Conservation (phyloP, 2,797 vertebrate genomes). For the Malurus splendens region DNA sequence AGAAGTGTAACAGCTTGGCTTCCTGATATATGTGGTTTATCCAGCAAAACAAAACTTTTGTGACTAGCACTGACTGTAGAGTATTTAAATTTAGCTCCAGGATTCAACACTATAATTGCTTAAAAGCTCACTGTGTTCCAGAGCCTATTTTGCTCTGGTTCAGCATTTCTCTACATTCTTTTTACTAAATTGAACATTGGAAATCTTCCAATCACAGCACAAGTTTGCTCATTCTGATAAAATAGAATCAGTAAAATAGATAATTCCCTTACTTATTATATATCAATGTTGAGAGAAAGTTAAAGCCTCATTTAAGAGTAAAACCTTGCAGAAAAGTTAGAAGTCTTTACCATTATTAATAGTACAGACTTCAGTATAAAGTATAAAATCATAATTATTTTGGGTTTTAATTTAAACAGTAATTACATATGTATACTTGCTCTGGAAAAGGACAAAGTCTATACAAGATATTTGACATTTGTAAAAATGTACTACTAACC, state of each 20-base stretch:
- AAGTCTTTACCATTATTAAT: background rate
- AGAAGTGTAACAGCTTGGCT: background rate
- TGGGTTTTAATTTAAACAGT: background rate
- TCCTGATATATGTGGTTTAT: background rate
- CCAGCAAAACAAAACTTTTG: slow-evolving; percentile 30
- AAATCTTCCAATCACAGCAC: background rate
- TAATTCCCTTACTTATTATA: background rate
- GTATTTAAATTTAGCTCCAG: background rate
- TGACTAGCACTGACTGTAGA: background rate
- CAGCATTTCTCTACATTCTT: background rate
- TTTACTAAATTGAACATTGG: background rate
- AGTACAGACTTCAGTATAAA: background rate
- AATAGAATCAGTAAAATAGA: background rate
- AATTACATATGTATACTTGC: background rate
- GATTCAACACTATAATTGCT: background rate
- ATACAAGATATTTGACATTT: background rate
- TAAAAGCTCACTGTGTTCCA: background rate
- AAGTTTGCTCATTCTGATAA: background rate
- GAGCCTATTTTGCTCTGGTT: background rate
- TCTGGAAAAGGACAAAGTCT: background rate
- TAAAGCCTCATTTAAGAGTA: background rate
- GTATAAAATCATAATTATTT: background rate
- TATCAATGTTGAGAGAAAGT: background rate
- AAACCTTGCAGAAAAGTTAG: background rate
- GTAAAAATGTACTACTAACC: background rate